Evolutionary conservation across 2,113 vertebrate genomes (phyloP).

Genomic region (Oncorhynchus clarkii): DNA sequence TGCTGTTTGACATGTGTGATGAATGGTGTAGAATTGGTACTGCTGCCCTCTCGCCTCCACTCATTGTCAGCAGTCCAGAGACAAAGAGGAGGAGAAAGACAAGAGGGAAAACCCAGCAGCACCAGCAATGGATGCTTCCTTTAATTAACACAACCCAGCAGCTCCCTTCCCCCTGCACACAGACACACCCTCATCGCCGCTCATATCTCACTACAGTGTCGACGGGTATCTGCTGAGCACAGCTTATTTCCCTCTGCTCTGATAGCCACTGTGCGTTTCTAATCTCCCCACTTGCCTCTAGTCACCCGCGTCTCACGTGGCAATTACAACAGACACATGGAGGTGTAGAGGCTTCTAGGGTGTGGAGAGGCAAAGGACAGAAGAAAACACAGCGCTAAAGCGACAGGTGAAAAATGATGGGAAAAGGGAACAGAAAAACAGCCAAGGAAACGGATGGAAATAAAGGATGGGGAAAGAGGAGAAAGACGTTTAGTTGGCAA

Average conservation of each 20-base stretch:
- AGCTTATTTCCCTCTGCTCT: slow-evolving; percentile 47
- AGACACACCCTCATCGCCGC: slow-evolving; percentile 34
- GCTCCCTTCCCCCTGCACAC: neutral
- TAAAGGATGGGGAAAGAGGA: slow-evolving; percentile 48
- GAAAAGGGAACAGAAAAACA: slow-evolving; percentile 68
- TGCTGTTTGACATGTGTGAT: slow-evolving; percentile 94
- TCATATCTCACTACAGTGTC: slow-evolving; percentile 38
- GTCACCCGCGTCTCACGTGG: slow-evolving; percentile 43
- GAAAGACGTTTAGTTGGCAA: slow-evolving; percentile 71
- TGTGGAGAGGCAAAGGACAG: slow-evolving; percentile 15
- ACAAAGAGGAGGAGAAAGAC: slow-evolving; percentile 72
- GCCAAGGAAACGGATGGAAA: slow-evolving; percentile 61
- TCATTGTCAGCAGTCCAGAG: slow-evolving; percentile 84
- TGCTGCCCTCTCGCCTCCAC: slow-evolving; percentile 89
- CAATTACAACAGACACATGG: slow-evolving; percentile 18
- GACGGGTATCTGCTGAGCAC: slow-evolving; percentile 58
- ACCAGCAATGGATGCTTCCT: slow-evolving; percentile 85
- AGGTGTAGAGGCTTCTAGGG: slow-evolving; percentile 34
- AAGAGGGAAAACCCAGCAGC: slow-evolving; percentile 53
- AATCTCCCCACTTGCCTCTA: slow-evolving; percentile 32
- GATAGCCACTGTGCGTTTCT: slow-evolving; percentile 27
- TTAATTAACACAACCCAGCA: slow-evolving; percentile 81
- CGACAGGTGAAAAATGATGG: slow-evolving; percentile 79
- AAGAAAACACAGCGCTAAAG: slow-evolving; percentile 28
- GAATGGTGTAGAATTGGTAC: slow-evolving; percentile 89